phyloP scores from a whole-genome alignment of 2,888 invertebrate genomes.

The Carterocephalus palaemon region DNA sequence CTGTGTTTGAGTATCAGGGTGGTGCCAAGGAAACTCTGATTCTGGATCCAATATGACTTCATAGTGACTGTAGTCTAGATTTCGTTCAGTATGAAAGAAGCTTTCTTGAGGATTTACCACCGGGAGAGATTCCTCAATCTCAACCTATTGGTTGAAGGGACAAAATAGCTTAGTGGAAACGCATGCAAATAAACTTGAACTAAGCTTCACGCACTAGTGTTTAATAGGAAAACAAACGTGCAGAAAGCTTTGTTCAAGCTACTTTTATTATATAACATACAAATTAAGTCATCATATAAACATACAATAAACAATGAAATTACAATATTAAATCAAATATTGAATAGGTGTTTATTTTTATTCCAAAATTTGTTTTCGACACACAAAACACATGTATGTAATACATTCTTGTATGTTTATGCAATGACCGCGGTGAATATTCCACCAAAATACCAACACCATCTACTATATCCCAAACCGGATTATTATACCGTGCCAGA shows the following conservation, averaged over 20 bases:
- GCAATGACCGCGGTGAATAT: conserved; percentile 49
- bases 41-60: conserved; percentile 58
- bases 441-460: conserved; percentile 80
- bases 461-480: conserved; percentile 53
- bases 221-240: conserved; percentile 40
- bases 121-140: conserved; percentile 54
- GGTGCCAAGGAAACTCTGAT: conserved; percentile 74
- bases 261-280: conserved; percentile 47
- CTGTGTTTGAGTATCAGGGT: conserved; percentile 49
- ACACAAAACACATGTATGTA: too few species aligned
- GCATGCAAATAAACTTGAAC: conserved; percentile 71
- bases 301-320: conserved; percentile 61
- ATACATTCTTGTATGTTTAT: conserved; percentile 69
- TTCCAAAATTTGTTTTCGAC: too few species aligned
- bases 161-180: conserved; percentile 63
- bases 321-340: too few species aligned
- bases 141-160: conserved; percentile 71
- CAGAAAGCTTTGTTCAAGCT: conserved; percentile 66
- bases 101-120: conserved; percentile 39
- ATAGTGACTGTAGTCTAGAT: conserved; percentile 43
- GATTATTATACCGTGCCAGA: conserved; percentile 52
- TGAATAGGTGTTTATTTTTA: too few species aligned
- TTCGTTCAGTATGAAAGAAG: conserved; percentile 39
- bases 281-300: conserved; percentile 48
- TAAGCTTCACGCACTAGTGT: conserved; percentile 55